A percentile compares a stretch with the other conserved stretches of the same genome.
These are phyloP conservation scores for Salvelinus sp. DNA, from an alignment of 2,113 vertebrate species.

Conservation along the genomic window DNA sequence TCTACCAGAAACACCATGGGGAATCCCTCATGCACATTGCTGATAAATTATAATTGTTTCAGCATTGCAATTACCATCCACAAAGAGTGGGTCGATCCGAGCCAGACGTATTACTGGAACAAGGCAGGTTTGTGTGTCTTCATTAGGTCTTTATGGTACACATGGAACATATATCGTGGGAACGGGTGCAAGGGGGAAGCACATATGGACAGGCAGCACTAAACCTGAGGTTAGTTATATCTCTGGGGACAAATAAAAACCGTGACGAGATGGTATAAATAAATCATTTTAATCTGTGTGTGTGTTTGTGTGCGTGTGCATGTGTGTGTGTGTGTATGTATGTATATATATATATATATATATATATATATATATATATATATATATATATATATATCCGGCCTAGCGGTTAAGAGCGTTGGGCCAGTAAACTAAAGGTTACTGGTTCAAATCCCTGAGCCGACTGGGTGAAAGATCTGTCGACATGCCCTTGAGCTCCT, in stretches of 20 bases:
- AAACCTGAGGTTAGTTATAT: not conserved
- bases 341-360: no score
- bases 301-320: no score
- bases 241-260: constrained; percentile 15
- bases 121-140: constrained; percentile 48
- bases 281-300: not conserved
- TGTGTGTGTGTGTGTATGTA: no score
- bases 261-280: not conserved
- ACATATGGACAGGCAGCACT: constrained; percentile 7
- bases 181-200: constrained; percentile 22
- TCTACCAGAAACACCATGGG: not conserved
- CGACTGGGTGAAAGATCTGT: not conserved
- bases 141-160: constrained; percentile 44
- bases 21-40: not conserved
- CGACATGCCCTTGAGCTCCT: no score
- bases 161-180: constrained; percentile 44
- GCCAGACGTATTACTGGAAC: constrained; percentile 36
- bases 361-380: no score
- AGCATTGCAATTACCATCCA: no score
- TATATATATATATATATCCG: no score
- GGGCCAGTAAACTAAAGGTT: no score
- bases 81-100: constrained; percentile 8
- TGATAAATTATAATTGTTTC: not conserved
- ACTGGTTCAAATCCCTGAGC: no score
- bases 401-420: no score